phyloP scores from a whole-genome alignment of 1,140 invertebrate species.

The Drosophila punjabiensis region DNA sequence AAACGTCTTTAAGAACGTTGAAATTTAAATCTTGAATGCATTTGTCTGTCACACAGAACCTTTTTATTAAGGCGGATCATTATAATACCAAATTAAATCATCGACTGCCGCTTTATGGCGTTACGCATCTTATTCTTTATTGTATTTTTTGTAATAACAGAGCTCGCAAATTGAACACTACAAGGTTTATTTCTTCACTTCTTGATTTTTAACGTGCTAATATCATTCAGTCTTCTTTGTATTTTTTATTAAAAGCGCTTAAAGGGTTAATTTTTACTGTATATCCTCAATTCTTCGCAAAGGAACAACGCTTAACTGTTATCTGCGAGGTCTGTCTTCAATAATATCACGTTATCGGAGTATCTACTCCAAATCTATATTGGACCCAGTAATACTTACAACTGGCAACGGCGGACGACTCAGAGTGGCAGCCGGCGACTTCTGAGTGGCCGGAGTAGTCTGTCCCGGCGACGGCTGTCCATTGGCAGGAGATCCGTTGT shows the following conservation, averaged over 20 bases:
- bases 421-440: constrained; percentile 76
- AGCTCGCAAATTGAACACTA: not conserved
- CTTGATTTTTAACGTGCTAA: too few species aligned
- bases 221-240: too few species aligned
- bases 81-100: not conserved
- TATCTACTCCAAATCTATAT: too few species aligned
- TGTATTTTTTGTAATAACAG: not conserved
- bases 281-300: not conserved
- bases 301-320: not conserved
- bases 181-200: too few species aligned
- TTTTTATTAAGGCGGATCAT: not conserved
- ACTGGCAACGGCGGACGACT: constrained; percentile 88
- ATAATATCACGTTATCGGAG: not conserved
- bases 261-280: too few species aligned
- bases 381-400: constrained; percentile 84
- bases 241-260: too few species aligned
- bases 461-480: constrained; percentile 58
- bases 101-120: not conserved
- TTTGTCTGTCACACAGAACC: not conserved
- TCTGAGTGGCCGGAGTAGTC: constrained; percentile 75
- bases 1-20: too few species aligned
- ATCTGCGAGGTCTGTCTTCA: not conserved
- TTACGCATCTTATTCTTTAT: not conserved
- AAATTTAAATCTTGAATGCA: too few species aligned
- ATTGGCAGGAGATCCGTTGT: constrained; percentile 36